Evolutionary conservation across 2,113 vertebrate species (phyloP), one percentile per base, ranked within the genome.

Genomic region (Meles meles): DNA sequence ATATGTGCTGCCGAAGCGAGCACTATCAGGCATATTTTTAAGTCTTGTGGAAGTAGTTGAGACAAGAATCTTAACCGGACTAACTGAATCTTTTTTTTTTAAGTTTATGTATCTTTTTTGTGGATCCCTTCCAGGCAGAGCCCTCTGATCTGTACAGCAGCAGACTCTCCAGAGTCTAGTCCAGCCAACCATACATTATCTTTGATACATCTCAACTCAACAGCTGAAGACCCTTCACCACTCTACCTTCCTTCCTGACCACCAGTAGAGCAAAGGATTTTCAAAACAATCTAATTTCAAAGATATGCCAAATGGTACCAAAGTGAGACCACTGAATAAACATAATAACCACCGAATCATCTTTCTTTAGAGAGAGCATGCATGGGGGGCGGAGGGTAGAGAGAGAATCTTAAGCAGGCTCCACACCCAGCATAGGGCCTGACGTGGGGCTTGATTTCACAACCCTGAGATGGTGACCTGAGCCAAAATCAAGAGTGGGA

Each of bases 261-360:
- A 82, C 44, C 63, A 93, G 23, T 31, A 91, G 59, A 81, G 65
- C 52, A 89, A 88, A 92, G 12, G 27, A 90, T 90, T 93, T 92
- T 92, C 39, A 93, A 96, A 89, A 81, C 27, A 86, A 29, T 52
- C 39, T 87, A 94, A 97, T 63, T 82, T 97, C 67, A 97, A 82
- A 76, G 37, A 74, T 59, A 61, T n/a, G 12, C 23, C 80, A 88
- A 44, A 14, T 31, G 31, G 13, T n/a, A 94, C 13, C 20, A 67
- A 94, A 77, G n/a, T 79, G 23, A 94, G 37, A 93, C 20, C 29
- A 11, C 0, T 93, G 52, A 49, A 37, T 71, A 90, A 97, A 13
- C 25, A 44, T 74, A 44, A n/a, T 29, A 47, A 87, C 52, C 57
- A 93, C 34, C 47, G 39, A 52, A 12, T 31, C 39, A 83, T 8